phyloP scores from a whole-genome alignment of 2,888 invertebrate species.

The Noctua comes region DNA sequence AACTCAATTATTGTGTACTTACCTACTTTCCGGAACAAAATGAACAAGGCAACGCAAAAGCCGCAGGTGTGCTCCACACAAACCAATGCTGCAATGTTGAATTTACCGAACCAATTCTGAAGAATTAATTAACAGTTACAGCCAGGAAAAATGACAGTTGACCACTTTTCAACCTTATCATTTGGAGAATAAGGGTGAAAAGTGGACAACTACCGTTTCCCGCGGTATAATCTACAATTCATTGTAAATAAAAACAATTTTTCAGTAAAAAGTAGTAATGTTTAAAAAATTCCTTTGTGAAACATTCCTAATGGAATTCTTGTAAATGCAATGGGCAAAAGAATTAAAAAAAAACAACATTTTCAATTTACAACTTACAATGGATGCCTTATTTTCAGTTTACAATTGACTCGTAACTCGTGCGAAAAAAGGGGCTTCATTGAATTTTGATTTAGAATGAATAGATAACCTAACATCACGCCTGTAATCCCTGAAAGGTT shows the following conservation, averaged over 20 bases:
- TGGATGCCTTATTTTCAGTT: neutral
- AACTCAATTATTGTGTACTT: neutral
- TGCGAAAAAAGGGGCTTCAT: neutral
- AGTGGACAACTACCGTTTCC: neutral
- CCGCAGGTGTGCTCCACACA: neutral
- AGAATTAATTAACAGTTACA: neutral
- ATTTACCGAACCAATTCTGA: neutral
- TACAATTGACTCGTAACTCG: neutral
- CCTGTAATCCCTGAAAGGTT: too few species aligned
- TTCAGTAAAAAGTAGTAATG: neutral
- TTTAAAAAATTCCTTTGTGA: neutral
- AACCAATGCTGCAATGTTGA: neutral
- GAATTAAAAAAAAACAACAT: neutral
- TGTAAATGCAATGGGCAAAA: neutral
- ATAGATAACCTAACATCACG: too few species aligned
- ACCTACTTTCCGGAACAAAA: neutral
- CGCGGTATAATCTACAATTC: neutral
- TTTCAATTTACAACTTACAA: neutral
- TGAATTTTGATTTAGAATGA: slow-evolving; percentile 15
- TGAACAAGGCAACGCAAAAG: neutral
- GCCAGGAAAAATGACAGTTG: neutral
- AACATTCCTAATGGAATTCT: neutral
- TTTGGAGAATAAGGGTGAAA: neutral
- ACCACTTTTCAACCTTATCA: neutral
- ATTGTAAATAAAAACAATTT: neutral